Conservation (phyloP, 2,888 invertebrate genomes). For the Drosophila sordidula region DNA sequence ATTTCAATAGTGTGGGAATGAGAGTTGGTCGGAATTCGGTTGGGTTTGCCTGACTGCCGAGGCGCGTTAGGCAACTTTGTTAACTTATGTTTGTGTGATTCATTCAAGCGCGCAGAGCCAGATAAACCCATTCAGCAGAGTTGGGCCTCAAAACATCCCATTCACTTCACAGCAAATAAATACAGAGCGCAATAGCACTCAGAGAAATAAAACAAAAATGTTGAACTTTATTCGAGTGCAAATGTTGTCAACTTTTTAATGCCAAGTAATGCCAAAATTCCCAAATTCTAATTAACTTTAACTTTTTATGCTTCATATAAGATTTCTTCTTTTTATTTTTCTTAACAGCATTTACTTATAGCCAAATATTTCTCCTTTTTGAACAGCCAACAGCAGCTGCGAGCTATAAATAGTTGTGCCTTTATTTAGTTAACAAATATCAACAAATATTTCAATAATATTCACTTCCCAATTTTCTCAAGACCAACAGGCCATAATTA, state of each 20-base stretch:
- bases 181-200: neutral
- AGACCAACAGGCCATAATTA: conserved; percentile 28
- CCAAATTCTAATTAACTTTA: too few species aligned
- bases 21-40: conserved; percentile 47
- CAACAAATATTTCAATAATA: conserved; percentile 2
- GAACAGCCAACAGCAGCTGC: conserved; percentile 3
- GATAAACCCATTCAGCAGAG: conserved; percentile 9
- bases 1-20: conserved; percentile 76
- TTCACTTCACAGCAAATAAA: neutral
- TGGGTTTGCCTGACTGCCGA: conserved; percentile 37
- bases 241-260: too few species aligned
- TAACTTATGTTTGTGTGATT: conserved; percentile 30
- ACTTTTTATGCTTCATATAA: too few species aligned
- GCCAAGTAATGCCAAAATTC: too few species aligned
- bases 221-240: too few species aligned
- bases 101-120: conserved; percentile 38
- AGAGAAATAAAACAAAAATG: too few species aligned
- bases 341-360: too few species aligned
- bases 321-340: too few species aligned
- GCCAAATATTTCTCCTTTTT: too few species aligned
- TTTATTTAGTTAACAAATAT: neutral
- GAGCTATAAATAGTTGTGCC: neutral
- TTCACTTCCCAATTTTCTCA: conserved; percentile 18
- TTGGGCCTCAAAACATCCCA: neutral
- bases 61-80: conserved; percentile 42